Evolutionary conservation across 2,888 invertebrate species (phyloP), one percentile per base, ranked within the genome.

Genomic region (Stenotaenia linearis): DNA sequence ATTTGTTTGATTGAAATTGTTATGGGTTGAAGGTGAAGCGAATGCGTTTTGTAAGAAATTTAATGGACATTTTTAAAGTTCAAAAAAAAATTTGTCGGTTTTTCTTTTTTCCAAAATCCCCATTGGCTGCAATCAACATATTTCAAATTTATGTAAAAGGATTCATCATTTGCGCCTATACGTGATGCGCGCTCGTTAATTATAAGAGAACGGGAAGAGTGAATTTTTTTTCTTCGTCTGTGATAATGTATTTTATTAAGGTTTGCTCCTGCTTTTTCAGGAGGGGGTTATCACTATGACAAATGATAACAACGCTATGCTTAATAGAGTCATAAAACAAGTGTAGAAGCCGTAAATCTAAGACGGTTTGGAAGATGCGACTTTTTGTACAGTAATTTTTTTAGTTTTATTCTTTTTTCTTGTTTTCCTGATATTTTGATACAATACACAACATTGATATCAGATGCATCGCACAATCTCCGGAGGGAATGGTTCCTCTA

Each of bases 291-390:
- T 61, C 61, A 61, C 61, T 61, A 61, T 61, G 61, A 61, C 61
- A 61, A 61, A 61, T 61, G 61, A 61, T 61, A 61, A 61, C 61
- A 61, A 61, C 61, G 61, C 61, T 28, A 61, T 61, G 61, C 61
- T 61, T 61, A 61, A 61, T 61, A 61, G 61, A 61, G 61, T 61
- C 61, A 61, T 61, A 61, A 61, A 61, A 61, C 61, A 61, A 61
- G 61, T 61, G 23, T 61, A 12, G 61, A 61, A 61, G 61, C 4
- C 0, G 61, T 61, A 61, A 61, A 61, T 61, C 61, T 61, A 25
- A 12, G 1, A 4, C 23, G 1, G 61, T 56, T 61, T 12, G 61
- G 61, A 56, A 23, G 56, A 56, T 21, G 56, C 56, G 56, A 61
- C 56, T 18, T 56, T 56, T 56, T 37, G 37, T 37, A 21, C 61